Conservation (phyloP, 2,888 invertebrate genomes). For the Acanthosepion pharaonis region DNA sequence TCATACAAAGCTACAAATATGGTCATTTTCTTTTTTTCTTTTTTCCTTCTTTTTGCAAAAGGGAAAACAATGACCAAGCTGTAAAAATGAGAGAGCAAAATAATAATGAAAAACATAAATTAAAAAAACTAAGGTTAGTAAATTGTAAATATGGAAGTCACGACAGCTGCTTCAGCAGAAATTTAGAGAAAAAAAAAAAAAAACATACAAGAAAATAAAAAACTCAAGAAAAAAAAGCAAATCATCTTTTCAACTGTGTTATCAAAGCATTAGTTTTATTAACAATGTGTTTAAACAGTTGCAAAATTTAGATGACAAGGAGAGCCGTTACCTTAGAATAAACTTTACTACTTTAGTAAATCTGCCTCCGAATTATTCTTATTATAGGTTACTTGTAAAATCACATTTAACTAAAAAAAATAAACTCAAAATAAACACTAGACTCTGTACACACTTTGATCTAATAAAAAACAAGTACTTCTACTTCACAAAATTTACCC, state of each 20-base stretch:
- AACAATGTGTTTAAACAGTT: background rate
- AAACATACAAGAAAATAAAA: background rate
- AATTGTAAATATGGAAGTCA: background rate
- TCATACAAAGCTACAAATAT: background rate
- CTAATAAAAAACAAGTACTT: background rate
- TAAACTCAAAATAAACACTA: background rate
- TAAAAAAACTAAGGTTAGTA: background rate
- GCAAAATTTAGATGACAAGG: background rate
- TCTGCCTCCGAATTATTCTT: background rate
- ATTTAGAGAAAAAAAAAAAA: background rate
- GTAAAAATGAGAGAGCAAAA: background rate
- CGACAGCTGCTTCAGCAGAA: background rate
- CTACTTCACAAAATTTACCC: background rate
- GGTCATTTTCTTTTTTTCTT: background rate
- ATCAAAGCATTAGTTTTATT: background rate
- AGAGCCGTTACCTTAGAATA: background rate
- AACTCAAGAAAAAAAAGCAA: slow-evolving; percentile 22
- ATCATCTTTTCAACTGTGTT: background rate
- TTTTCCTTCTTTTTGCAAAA: background rate
- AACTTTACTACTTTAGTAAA: background rate
- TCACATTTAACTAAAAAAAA: background rate
- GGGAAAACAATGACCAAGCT: background rate
- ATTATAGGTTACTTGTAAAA: background rate
- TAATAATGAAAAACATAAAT: background rate
- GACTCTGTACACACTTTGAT: background rate